Conservation (phyloP, 2,113 vertebrate species). For the Callionymus lyra region DNA sequence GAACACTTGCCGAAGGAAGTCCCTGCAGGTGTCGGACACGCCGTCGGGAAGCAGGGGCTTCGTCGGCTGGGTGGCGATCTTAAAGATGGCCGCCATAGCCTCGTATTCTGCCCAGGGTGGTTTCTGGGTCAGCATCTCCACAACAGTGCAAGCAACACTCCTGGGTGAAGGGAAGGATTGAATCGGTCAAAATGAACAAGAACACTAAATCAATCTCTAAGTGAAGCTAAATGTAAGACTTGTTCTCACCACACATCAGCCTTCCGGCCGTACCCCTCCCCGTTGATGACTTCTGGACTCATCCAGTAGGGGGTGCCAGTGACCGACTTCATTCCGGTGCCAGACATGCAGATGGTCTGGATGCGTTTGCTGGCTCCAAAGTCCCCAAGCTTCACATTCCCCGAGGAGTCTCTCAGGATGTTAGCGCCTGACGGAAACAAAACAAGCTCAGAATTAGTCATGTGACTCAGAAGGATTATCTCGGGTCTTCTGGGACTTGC, state of each 20-base stretch:
- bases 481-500: not conserved
- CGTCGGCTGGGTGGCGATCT: constrained; percentile 86
- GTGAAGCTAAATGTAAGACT: not conserved
- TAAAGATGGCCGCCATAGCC: constrained; percentile 89
- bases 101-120: constrained; percentile 86
- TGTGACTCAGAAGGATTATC: not conserved
- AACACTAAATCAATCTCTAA: not conserved
- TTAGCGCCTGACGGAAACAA: constrained; percentile 75
- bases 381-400: constrained; percentile 88
- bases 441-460: constrained; percentile 8
- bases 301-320: constrained; percentile 93
- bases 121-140: constrained; percentile 89
- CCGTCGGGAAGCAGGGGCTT: constrained; percentile 77
- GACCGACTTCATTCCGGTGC: constrained; percentile 87
- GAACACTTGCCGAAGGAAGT: constrained; percentile 82
- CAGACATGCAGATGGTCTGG: constrained; percentile 92
- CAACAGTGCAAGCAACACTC: constrained; percentile 86
- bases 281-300: constrained; percentile 89
- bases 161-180: constrained; percentile 41
- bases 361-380: constrained; percentile 91
- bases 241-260: constrained; percentile 89
- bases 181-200: not conserved
- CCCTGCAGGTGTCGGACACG: constrained; percentile 74
- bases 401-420: constrained; percentile 84
- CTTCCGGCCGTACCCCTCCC: constrained; percentile 85